A percentile compares a stretch with the other conserved stretches of the same genome.
phyloP scores from a whole-genome alignment of 2,113 vertebrate genomes.

The Chamaetylas fuelleborni region DNA sequence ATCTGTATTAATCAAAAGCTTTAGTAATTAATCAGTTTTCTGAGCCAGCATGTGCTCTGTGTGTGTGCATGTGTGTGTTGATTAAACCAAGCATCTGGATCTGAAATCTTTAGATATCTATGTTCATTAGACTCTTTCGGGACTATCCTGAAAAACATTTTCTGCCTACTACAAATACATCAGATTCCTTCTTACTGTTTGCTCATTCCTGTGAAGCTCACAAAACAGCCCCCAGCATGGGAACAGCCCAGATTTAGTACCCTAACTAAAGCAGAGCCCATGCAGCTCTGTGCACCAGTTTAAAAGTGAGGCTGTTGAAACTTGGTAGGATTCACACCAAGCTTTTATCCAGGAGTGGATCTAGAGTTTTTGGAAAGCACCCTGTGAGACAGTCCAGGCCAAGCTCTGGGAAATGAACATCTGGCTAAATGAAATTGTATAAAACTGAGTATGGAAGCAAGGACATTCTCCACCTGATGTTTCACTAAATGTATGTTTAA shows the following conservation, averaged over 20 bases:
- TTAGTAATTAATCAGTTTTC: not conserved
- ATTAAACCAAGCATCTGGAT: not conserved
- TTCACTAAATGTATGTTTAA: not conserved
- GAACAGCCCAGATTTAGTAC: not conserved
- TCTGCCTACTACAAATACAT: not conserved
- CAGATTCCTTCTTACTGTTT: not conserved
- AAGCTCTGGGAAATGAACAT: not conserved
- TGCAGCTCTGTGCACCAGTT: not conserved
- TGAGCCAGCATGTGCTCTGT: not conserved
- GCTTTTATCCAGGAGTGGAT: not conserved
- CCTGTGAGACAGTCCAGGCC: not conserved
- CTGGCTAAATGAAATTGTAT: not conserved
- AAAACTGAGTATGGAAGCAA: not conserved
- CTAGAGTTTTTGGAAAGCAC: not conserved
- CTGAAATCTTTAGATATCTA: not conserved
- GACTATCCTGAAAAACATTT: not conserved
- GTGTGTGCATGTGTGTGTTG: not conserved
- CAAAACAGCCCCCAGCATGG: not conserved
- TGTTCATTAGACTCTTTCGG: not conserved
- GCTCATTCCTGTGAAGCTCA: not conserved
- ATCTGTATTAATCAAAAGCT: not conserved
- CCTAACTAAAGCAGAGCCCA: rapidly evolving
- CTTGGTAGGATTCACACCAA: not conserved
- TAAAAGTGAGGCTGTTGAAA: not conserved
- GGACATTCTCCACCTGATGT: not conserved